Evolutionary conservation across 2,888 invertebrate genomes (phyloP), one percentile per base, ranked within the genome.

Genomic region (Ornithoptera alexandrae): DNA sequence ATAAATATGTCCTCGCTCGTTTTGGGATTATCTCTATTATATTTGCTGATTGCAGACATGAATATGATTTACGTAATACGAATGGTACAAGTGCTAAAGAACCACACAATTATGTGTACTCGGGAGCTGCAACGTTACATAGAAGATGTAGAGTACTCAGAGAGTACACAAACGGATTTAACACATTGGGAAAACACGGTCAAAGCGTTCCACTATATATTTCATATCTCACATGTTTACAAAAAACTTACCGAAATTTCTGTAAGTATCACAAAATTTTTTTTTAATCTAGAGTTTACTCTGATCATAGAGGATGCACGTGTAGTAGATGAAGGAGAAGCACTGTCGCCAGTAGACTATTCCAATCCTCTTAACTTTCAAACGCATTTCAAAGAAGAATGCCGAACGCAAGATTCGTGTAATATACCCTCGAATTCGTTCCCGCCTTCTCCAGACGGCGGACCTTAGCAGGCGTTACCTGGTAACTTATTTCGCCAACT

Each of bases 11-110:
- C 53, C 1, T 53, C 18, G 10, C 12, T 36, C 39, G 10, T 2
- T 42, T 62, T 46, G 5, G 17, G 36, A 42, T 62, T 62, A 42
- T 15, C 65, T 22, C 22, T 22, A 20, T 15, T 65, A 20, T 17
- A 22, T 39, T 17, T 58, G 8, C 20, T 42, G 1, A 8, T 65
- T 6, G 20, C 65, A 5, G 68, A 68, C 36, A 30, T 58, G 3
- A 62, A 68, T 17, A 58, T 46, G 7, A 68, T 63, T 30, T 68
- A 68, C n/a, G n/a, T 63, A 8, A 30, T 63, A 58, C 42, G 68
- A 57, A 68, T 42, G n/a, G 12, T 57, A 46, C 62, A 62, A 18
- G 18, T 50, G 1, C 57, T 68, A 15, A 62, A 62, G 22, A 24
- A 17, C 2, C 6, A n/a, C 3, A 20, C 57, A 12, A 24, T 5